Percentiles rank a stretch among this genome's conserved stretches.
Conservation (phyloP, 2,888 invertebrate genomes). For the Callyntrura sp. region DNA sequence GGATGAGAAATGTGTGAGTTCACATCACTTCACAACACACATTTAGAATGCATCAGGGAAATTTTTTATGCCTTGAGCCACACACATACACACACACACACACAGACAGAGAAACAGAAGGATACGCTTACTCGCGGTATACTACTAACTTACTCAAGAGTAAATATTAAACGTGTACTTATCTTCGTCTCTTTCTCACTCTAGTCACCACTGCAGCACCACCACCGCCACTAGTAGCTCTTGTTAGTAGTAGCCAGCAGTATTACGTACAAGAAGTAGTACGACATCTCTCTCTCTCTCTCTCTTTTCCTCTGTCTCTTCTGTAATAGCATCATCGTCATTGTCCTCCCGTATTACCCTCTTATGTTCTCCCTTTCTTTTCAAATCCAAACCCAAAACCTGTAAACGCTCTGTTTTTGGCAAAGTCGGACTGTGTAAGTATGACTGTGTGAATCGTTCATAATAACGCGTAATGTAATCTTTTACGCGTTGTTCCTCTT, state of each 20-base stretch:
- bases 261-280: not conserved
- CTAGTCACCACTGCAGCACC: no score
- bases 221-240: no score
- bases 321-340: not conserved
- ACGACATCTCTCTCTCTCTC: slow-evolving; percentile 5
- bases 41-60: no score
- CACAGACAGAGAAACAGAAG: no score
- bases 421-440: not conserved
- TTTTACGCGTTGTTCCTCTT: slow-evolving; percentile 38
- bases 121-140: no score
- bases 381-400: not conserved
- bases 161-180: not conserved
- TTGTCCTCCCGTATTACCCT: not conserved
- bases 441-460: slow-evolving; percentile 28
- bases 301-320: not conserved
- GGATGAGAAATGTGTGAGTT: no score
- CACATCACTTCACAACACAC: no score
- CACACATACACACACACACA: no score
- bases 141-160: no score
- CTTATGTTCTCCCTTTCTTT: not conserved
- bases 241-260: not conserved
- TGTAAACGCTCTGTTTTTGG: not conserved
- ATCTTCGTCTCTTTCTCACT: no score
- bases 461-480: slow-evolving; percentile 46
- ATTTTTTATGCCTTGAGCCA: no score